Evolutionary conservation across 1,140 invertebrate genomes (phyloP), one percentile per base, ranked within the genome.

Genomic region (Diabrotica virgifera): DNA sequence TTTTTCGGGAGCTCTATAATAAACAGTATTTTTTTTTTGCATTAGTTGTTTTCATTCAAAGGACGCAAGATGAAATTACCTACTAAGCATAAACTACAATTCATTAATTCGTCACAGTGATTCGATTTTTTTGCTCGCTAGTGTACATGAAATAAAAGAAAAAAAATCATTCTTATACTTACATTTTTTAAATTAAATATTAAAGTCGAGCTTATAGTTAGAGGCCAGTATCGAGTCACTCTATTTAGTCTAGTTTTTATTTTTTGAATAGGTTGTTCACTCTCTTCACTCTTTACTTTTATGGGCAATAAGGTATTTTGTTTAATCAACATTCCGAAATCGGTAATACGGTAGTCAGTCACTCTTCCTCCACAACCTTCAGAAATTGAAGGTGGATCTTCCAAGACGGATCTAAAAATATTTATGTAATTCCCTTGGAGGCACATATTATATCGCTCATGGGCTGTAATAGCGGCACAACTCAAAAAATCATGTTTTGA

Each of bases 361-460:
- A 98, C 91, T 59, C 95, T 82, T 0, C 96, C 96, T 6, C 95
- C 96, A 66, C 89, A 89, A 0, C 95, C 95, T 81, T 98, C 95
- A 63, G 89, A 94, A 36, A 98, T 95, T 0, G 94, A 94, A 0
- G 96, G 96, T 6, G 95, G 94, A 81, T 98, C 96, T 80, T 98
- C 96, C 54, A 98, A 83, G 5, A 95, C 89, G 52, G 93, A 94
- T 64, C 77, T 77, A 12, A n/a, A 68, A 66, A 24, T 24, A 24
- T 24, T 38, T 36, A 66, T 10, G 6, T 46, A 3, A 6, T 46
- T 46, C n/a, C n/a, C n/a, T n/a, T n/a, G n/a, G n/a, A n/a, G n/a
- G n/a, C n/a, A n/a, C n/a, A n/a, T n/a, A n/a, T n/a, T n/a, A n/a
- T n/a, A n/a, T n/a, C n/a, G n/a, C n/a, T n/a, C n/a, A n/a, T n/a